phyloP scores from a whole-genome alignment of 2,888 invertebrate species.

The Pheosia gnoma region DNA sequence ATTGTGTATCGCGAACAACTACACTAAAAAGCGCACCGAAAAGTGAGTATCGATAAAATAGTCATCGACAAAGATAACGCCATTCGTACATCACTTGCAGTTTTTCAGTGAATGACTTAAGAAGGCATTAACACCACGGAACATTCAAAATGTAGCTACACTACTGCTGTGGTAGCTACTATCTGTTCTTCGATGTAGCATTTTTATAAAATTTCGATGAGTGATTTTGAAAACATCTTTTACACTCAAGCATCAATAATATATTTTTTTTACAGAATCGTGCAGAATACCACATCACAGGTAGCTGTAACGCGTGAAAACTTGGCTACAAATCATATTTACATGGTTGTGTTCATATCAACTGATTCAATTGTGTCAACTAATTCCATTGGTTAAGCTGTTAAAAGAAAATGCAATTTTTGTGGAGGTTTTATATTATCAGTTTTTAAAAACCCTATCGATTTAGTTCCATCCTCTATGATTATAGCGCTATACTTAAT shows the following conservation, averaged over 20 bases:
- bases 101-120: too few species aligned
- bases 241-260: slow-evolving; percentile 2
- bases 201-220: too few species aligned
- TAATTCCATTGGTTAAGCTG: background rate
- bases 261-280: slow-evolving; percentile 59
- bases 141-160: too few species aligned
- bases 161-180: too few species aligned
- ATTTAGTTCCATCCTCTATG: background rate
- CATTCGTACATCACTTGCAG: too few species aligned
- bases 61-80: too few species aligned
- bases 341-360: slow-evolving; percentile 65
- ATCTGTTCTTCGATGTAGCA: too few species aligned
- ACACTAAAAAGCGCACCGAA: slow-evolving; percentile 75
- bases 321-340: slow-evolving; percentile 29
- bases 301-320: slow-evolving; percentile 54
- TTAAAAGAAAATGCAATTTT: background rate
- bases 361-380: slow-evolving; percentile 5
- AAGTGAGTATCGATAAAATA: slow-evolving; percentile 58
- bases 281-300: slow-evolving; percentile 76
- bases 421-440: background rate
- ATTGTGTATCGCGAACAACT: slow-evolving; percentile 76
- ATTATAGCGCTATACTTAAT: too few species aligned
- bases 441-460: too few species aligned
- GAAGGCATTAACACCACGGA: too few species aligned
- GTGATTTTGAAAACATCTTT: background rate